A percentile compares a stretch with the other conserved stretches of the same genome.
These are phyloP conservation scores for Criorhina ranunculi DNA, from an alignment of 2,888 invertebrate genomes.

Conservation along the genomic window DNA sequence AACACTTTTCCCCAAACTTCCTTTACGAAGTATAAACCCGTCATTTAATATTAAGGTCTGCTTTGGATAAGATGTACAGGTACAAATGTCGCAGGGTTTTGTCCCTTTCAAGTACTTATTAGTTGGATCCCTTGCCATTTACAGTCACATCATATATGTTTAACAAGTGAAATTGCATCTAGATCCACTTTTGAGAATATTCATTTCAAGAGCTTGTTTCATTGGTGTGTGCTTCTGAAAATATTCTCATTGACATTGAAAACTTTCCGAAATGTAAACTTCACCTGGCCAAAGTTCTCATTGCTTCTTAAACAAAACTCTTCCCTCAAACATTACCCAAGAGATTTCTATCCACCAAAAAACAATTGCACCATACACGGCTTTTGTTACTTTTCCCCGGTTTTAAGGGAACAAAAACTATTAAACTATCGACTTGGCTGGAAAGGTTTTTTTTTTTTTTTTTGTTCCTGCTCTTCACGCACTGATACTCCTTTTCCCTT, in stretches of 20 bases:
- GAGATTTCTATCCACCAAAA: conserved; percentile 37
- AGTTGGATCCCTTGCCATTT: no score
- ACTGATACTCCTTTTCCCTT: conserved; percentile 55
- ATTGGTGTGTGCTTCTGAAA: neutral
- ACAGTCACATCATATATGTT: no score
- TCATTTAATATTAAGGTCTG: no score
- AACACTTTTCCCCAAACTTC: no score
- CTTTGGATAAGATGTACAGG: no score
- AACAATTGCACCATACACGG: neutral
- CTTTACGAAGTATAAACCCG: no score
- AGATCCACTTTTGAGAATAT: no score
- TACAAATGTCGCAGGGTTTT: no score
- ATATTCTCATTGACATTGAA: conserved; percentile 24
- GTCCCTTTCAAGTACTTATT: no score
- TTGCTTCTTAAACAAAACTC: conserved; percentile 23
- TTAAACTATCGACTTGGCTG: conserved; percentile 63
- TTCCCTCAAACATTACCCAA: conserved; percentile 12
- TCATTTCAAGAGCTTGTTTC: neutral
- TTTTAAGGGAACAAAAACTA: conserved; percentile 16
- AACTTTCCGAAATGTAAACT: conserved; percentile 13
- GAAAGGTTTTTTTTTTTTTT: no score
- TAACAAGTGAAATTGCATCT: no score
- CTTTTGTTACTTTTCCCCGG: conserved; percentile 39
- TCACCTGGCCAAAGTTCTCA: conserved; percentile 6
- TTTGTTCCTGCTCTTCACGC: conserved; percentile 54